Evolutionary conservation across 2,888 invertebrate species (phyloP), one percentile per base, ranked within the genome.

Genomic region (Pyrrhosoma nymphula): DNA sequence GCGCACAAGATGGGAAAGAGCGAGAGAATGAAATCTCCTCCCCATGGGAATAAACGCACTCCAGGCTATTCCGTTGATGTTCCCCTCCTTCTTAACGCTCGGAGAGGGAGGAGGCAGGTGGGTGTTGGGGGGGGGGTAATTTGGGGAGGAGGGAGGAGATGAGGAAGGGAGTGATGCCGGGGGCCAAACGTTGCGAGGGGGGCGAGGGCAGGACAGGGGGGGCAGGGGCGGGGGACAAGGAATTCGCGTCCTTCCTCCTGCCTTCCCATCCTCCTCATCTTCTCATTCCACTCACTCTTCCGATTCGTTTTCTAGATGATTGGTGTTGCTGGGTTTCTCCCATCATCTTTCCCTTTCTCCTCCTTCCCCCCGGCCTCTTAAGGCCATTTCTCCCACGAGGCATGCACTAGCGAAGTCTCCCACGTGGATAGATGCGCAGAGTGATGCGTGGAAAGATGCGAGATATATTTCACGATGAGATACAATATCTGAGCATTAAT

Each of bases 41-140:
- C 82, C 18, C 35, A 35, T 35, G 82, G 82, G 82, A 82, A 82
- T 82, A 82, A 82, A 82, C 82, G 82, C 82, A 82, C 82, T 82
- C 82, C 35, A 82, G 82, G 82, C 82, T 82, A 82, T 82, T 35
- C 82, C 82, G 82, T 35, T 82, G 82, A 82, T 82, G 82, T 82
- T 82, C 14, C 82, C 82, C 82, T 82, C 82, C 82, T 82, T 35
- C 82, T 82, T 35, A 82, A 82, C 35, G 18, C 82, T 35, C 69
- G 8, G 69, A 69, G 69, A 69, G 69, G 60, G 60, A 20, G 8
- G 47, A 47, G 47, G 47, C 47, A 69, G 69, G 23, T 12, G 18
- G 26, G 69, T 12, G 26, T 12, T 3, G 69, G 26, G 82, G 35
- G 14, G 82, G 30, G 82, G 82, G 14, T 35, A 30, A 14, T n/a